Percentiles rank a stretch among this genome's conserved stretches.
phyloP scores from a whole-genome alignment of 2,888 invertebrate genomes.

The Leucophora obtusa region DNA sequence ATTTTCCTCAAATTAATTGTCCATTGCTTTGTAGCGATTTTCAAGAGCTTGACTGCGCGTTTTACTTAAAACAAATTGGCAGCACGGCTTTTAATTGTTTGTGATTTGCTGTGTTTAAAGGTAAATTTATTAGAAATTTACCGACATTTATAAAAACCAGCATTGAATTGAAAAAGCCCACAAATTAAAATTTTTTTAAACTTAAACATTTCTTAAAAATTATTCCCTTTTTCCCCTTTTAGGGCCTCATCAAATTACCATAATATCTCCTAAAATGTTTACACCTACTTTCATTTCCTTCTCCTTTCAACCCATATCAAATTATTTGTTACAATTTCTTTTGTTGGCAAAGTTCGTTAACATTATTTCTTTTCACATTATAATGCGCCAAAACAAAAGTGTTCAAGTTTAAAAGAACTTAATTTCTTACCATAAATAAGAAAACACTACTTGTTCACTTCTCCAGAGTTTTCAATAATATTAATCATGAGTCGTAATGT shows the following conservation, averaged over 20 bases:
- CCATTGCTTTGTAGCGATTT: too few species aligned
- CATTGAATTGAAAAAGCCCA: too few species aligned
- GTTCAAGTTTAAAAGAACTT: slow-evolving; percentile 3
- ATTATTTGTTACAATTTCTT: background rate
- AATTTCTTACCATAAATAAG: background rate
- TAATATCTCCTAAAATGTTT: background rate
- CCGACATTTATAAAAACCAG: too few species aligned
- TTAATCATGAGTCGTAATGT: background rate
- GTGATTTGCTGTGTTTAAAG: too few species aligned
- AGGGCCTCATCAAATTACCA: too few species aligned
- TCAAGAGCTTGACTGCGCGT: too few species aligned
- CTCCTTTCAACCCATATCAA: background rate
- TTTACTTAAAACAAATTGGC: too few species aligned
- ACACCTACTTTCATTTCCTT: background rate
- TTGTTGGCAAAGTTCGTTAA: background rate
- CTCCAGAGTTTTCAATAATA: slow-evolving; percentile 1
- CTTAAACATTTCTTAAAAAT: too few species aligned
- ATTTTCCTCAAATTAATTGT: too few species aligned
- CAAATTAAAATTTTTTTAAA: too few species aligned
- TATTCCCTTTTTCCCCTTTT: background rate
- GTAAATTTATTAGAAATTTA: too few species aligned
- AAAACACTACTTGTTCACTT: background rate
- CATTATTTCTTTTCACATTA: background rate
- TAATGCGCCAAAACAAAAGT: background rate
- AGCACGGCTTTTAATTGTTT: too few species aligned